Evolutionary conservation across 2,113 vertebrate genomes (phyloP).

Genomic region (Spea multiplicata): DNA sequence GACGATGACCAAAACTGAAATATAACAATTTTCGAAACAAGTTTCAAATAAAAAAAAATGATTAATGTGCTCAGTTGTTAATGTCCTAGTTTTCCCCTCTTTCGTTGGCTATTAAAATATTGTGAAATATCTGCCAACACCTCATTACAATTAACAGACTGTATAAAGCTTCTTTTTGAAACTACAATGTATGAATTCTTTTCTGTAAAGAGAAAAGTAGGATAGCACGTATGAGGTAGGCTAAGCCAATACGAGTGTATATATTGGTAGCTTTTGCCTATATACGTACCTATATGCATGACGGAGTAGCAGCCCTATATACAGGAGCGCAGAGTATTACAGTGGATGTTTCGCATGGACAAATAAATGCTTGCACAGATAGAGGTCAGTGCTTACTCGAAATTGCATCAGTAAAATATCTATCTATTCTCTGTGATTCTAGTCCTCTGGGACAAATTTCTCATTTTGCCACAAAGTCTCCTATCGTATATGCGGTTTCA

Average conservation of each 20-base stretch:
- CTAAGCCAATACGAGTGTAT: no score
- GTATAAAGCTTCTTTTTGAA: neutral
- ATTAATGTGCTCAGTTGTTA: neutral
- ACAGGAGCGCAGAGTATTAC: conserved; percentile 55
- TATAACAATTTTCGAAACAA: neutral
- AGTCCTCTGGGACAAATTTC: conserved; percentile 63
- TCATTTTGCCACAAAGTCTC: conserved; percentile 67
- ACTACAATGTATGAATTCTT: no score
- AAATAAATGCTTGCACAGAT: conserved; percentile 74
- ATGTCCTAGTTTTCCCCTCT: neutral
- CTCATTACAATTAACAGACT: neutral
- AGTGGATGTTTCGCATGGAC: conserved; percentile 57
- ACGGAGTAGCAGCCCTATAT: neutral
- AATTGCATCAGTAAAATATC: conserved; percentile 70
- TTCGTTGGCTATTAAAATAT: neutral
- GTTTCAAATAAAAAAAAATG: no score
- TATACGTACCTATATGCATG: neutral
- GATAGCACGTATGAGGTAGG: no score
- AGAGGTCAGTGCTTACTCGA: conserved; percentile 75
- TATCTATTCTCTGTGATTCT: conserved; percentile 55
- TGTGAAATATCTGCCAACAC: neutral
- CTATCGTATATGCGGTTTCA: conserved; percentile 51
- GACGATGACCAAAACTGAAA: neutral
- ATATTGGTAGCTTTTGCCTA: neutral
- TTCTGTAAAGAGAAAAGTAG: no score